These are phyloP conservation scores for Taphrorychus bicolor DNA, from an alignment of 2,888 invertebrate genomes.

Conservation along the genomic window DNA sequence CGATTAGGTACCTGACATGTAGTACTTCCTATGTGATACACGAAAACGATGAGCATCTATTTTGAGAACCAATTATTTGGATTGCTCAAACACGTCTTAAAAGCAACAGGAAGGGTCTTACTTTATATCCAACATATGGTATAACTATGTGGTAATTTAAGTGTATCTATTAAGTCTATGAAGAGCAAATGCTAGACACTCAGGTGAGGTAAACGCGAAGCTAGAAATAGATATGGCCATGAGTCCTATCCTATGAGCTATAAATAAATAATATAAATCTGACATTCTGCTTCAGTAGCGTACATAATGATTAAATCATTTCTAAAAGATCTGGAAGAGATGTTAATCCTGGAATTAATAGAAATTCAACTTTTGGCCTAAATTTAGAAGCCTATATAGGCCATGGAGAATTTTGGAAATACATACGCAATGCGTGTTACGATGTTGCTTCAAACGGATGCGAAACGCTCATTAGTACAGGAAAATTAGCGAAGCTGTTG, in stretches of 20 bases:
- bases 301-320: slow-evolving; percentile 4
- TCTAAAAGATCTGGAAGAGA: neutral
- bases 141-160: slow-evolving; percentile 4
- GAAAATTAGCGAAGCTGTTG: neutral
- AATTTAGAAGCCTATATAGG: neutral
- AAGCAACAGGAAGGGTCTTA: neutral
- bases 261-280: slow-evolving; percentile 51
- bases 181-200: slow-evolving; percentile 48
- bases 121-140: neutral
- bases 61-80: neutral
- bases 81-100: neutral
- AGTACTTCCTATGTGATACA: neutral
- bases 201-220: slow-evolving; percentile 50
- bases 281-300: slow-evolving; percentile 45
- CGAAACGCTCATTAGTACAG: neutral
- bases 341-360: neutral
- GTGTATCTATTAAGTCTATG: slow-evolving; percentile 28
- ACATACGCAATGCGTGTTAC: neutral
- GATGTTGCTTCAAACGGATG: neutral
- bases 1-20: neutral
- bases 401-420: slow-evolving; percentile 1
- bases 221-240: slow-evolving; percentile 52
- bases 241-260: slow-evolving; percentile 50
- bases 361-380: neutral
- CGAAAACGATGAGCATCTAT: neutral